A percentile compares a stretch with the other conserved stretches of the same genome.
phyloP scores from a whole-genome alignment of 2,888 invertebrate genomes.

The Lasioglossum leucozonium region DNA sequence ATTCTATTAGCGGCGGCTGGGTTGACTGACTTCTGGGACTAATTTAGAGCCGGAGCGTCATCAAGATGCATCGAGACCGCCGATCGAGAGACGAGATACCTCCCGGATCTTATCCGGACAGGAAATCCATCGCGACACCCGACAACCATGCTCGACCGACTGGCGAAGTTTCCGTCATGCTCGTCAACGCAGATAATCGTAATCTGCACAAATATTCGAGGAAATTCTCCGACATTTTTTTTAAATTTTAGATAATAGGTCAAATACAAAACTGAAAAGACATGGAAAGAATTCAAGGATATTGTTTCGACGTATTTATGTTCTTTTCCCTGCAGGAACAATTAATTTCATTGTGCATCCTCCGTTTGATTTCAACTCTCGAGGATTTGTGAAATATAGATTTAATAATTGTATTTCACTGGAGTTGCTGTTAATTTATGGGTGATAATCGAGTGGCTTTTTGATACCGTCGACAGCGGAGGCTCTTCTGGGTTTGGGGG shows the following conservation, averaged over 20 bases:
- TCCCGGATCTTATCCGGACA: background rate
- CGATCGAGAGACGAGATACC: background rate
- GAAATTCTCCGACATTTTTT: background rate
- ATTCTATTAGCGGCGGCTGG: conserved; percentile 40
- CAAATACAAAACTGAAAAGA: too few relatives aligned
- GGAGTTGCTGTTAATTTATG: background rate
- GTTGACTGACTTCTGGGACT: conserved; percentile 38
- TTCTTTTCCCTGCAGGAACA: too few relatives aligned
- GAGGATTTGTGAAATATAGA: background rate
- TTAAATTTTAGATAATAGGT: too few relatives aligned
- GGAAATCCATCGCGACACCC: background rate
- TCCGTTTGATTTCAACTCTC: background rate
- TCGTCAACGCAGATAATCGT: background rate
- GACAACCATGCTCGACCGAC: background rate
- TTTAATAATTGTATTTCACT: background rate
- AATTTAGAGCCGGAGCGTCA: conserved; percentile 36
- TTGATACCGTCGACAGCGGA: conserved; percentile 20
- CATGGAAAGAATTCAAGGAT: too few relatives aligned
- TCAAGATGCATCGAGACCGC: conserved; percentile 11
- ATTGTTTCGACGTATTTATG: too few relatives aligned
- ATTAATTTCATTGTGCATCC: too few relatives aligned
- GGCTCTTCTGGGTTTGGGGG: background rate
- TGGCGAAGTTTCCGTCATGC: background rate
- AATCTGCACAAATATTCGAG: background rate
- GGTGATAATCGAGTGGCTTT: background rate